phyloP scores from a whole-genome alignment of 2,113 vertebrate species.

The Sterrhoptilus dennistouni region DNA sequence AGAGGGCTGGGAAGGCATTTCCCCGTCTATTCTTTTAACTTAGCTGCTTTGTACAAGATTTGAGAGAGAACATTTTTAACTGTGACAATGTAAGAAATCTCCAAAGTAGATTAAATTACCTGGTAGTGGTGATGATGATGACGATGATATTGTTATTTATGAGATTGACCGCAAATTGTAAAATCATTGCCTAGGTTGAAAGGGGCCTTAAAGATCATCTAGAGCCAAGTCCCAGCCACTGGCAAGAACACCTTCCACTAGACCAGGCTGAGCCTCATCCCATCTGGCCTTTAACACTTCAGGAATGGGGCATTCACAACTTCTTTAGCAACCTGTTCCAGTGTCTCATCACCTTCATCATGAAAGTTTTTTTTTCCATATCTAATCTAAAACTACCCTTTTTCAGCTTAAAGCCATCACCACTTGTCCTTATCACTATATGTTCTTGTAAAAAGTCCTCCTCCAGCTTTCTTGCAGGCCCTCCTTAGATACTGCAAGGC shows the following conservation, averaged over 20 bases:
- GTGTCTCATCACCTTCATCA: neutral
- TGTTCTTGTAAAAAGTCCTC: neutral
- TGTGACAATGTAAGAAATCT: neutral
- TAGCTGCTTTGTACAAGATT: neutral
- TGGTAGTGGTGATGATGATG: neutral
- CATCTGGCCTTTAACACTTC: neutral
- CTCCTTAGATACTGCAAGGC: neutral
- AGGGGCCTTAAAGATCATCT: neutral
- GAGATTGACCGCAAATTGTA: neutral
- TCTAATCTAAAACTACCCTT: neutral
- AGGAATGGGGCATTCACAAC: neutral
- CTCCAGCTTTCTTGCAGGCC: neutral
- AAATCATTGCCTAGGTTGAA: neutral
- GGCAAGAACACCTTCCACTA: neutral
- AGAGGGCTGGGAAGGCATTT: neutral
- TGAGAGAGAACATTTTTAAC: neutral
- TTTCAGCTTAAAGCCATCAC: neutral
- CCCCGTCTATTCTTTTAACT: slow-evolving; percentile 4
- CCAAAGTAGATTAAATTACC: neutral
- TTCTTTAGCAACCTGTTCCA: neutral
- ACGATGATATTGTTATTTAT: neutral
- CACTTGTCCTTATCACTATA: neutral
- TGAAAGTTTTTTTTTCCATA: neutral
- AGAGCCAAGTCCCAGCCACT: neutral
- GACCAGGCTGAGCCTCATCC: neutral